Base-by-base conservation (phyloP, 2,888 invertebrate species). In the Microplitis deprimator region DNA sequence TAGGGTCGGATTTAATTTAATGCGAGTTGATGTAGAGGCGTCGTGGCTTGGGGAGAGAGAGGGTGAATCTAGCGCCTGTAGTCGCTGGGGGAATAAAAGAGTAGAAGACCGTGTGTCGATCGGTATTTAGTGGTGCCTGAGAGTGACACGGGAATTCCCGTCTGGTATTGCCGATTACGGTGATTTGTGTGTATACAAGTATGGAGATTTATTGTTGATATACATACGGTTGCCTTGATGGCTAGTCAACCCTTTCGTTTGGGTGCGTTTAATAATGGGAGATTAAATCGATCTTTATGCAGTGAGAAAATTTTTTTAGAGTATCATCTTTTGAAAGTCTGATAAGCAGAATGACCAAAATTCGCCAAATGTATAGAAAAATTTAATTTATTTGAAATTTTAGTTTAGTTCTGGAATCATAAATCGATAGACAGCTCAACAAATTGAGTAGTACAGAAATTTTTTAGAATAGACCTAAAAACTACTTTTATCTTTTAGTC, bases 51-150 rank as follows among this genome's bases (percentile, higher is more conserved):
- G 81, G 81, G 79, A 79, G 79, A 80, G 83, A 81, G 67, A 59
- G 60, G 62, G 61, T 70, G 74, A 76, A 80, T 75, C 75, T 76
- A 61, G 67, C 65, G 77, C 71, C 65, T 76, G 39, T 65, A 73
- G 72, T 64, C 70, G 62, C 77, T 70, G 67, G 29, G 68, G 73
- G 40, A 64, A 77, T 75, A 61, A 76, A 78, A 79, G 75, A 75
- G 78, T 78, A 72, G 70, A 76, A 78, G 69, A 76, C 69, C 76
- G 79, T 79, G 80, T 77, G 85, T 83, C 84, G 87, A 88, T 89
- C 86, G 86, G 87, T 88, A 89, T 89, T 89, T 88, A 89, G 87
- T 87, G 87, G 87, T 83, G 85, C 81, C 89, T 89, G 89, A 85
- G 84, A 85, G 77, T 76, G 76, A 80, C 77, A 73, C 72, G 80